Conservation (phyloP, 2,888 invertebrate species). For the Andrena bucephala region DNA sequence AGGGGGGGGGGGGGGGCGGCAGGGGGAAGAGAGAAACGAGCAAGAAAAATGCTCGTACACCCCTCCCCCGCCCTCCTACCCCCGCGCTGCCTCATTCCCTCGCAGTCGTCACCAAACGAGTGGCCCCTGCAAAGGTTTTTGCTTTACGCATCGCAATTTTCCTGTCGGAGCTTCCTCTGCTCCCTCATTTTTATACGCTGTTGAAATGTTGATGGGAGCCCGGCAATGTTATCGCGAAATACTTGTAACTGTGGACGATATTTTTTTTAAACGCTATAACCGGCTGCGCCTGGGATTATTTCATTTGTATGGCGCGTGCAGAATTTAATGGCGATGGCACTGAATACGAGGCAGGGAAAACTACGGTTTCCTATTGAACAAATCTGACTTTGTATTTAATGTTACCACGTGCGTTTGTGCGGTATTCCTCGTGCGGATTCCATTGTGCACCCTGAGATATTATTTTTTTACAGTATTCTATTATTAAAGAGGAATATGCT, state of each 20-base stretch:
- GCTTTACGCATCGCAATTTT: conserved; percentile 65
- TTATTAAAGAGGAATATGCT: too few relatives aligned
- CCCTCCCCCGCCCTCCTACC: conserved; percentile 2
- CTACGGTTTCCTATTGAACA: background rate
- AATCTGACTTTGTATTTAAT: background rate
- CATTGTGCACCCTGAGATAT: too few relatives aligned
- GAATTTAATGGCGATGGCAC: background rate
- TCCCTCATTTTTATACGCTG: background rate
- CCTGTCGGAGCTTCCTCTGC: conserved; percentile 42
- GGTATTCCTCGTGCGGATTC: too few relatives aligned
- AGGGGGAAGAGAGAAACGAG: conserved; percentile 20
- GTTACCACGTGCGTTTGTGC: too few relatives aligned
- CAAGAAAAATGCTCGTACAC: conserved; percentile 44
- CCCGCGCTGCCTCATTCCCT: conserved; percentile 8
- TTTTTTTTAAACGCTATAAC: conserved; percentile 43
- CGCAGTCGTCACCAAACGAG: conserved; percentile 51
- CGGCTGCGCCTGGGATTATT: conserved; percentile 13
- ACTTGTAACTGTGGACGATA: conserved; percentile 44
- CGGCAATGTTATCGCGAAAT: conserved; percentile 43
- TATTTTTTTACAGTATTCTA: too few relatives aligned
- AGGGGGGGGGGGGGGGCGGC: background rate
- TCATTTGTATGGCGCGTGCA: conserved; percentile 4
- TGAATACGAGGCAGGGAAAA: background rate
- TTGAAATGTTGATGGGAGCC: conserved; percentile 45
- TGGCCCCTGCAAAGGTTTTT: conserved; percentile 66